Base-by-base conservation (phyloP, 2,888 invertebrate genomes). In the Pyralis farinalis region DNA sequence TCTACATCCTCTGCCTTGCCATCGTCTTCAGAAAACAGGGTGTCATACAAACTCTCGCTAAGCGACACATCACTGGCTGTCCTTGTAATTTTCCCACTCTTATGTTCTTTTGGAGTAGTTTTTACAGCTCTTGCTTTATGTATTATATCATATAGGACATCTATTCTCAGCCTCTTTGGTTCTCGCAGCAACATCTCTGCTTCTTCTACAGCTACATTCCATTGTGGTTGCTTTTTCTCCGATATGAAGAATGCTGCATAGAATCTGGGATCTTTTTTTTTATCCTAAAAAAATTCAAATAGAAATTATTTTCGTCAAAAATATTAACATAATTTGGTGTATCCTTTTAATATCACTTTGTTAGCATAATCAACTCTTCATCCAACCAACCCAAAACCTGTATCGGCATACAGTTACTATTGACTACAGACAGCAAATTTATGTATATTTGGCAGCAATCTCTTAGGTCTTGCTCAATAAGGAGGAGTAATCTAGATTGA, bases 151-250 rank as follows among this genome's bases (percentile, higher is more conserved):
- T 77, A 66, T 43, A 92, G 90, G 41, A 86, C 79, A 31, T 91
- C 85, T 31, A 92, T 81, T 47, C 94, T 88, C n/a, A 92, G 76
- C 30, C 90, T 72, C 42, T 90, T 82, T 8, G 91, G 86, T 62
- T 91, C 87, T 7, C 81, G 64, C 2, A 91, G 72, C 5, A 96
- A 83, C 37, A 82, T 83, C 58, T 94, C 93, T 0, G 96, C 95
- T 80, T 96, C 96, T n/a, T 90, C 86, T 0, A 96, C 92, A 0
- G 96, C 96, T 33, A 89, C 79, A 25, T 91, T 86, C 96, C 97
- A 97, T 40, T 91, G 90, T 1, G 79, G 58, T 53, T 86, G 80
- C 48, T 91, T 84, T 48, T 89, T 80, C 29, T 90, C 85, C n/a
- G 90, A 90, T 10, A 92, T 70, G 33, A 85, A 73, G 53, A 88